A percentile compares a stretch with the other conserved stretches of the same genome.
phyloP scores from a whole-genome alignment of 2,113 vertebrate species.

The Campylorhamphus procurvoides region DNA sequence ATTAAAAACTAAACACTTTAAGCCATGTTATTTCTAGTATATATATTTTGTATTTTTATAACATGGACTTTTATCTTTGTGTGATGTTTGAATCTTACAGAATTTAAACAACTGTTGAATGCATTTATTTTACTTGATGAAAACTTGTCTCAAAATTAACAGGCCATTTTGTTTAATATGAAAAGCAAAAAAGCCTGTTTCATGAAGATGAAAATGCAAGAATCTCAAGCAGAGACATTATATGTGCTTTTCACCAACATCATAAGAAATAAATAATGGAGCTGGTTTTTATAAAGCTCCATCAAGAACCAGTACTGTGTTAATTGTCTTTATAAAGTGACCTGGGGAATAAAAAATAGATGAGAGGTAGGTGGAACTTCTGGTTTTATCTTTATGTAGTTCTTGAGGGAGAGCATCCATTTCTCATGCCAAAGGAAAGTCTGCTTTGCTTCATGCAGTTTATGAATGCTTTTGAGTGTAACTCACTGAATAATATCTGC shows the following conservation, averaged over 20 bases:
- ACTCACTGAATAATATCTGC: not conserved
- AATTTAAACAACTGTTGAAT: not conserved
- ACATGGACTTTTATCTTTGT: not conserved
- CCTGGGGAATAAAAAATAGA: not conserved
- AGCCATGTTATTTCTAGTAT: not conserved
- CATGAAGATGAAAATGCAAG: not conserved
- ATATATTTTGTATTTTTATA: not conserved
- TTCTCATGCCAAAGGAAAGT: not conserved
- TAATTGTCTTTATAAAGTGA: not conserved
- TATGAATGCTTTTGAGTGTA: not conserved
- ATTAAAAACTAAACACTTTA: not conserved
- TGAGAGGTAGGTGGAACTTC: not conserved
- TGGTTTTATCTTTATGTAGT: not conserved
- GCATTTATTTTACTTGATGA: not conserved
- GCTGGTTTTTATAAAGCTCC: not conserved
- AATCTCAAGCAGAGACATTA: not conserved
- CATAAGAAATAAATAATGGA: not conserved
- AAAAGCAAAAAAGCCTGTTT: not conserved
- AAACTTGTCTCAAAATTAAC: not conserved
- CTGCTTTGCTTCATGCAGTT: not conserved
- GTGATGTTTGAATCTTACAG: not conserved
- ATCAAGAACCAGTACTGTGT: not conserved
- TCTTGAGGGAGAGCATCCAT: not conserved
- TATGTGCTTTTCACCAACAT: not conserved
- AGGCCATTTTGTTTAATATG: not conserved